Percentiles rank a stretch among this genome's conserved stretches.
These are phyloP conservation scores for Pachyuromys duprasi DNA, from an alignment of 2,797 vertebrate genomes.

Conservation along the genomic window DNA sequence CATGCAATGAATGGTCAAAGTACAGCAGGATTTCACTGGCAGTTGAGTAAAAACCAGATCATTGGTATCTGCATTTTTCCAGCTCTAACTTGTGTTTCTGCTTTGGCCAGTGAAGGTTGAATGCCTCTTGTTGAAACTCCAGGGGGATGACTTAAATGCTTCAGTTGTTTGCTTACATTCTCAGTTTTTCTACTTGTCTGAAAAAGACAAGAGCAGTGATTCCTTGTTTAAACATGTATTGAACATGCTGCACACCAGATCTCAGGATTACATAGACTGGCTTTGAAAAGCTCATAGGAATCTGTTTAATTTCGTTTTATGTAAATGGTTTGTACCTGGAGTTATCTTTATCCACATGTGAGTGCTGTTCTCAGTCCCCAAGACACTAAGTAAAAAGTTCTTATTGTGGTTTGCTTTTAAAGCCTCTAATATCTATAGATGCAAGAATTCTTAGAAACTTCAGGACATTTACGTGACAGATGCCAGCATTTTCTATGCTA, in stretches of 20 bases:
- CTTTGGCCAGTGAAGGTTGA: background rate
- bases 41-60: background rate
- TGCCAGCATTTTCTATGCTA: background rate
- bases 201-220: background rate
- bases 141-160: background rate
- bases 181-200: background rate
- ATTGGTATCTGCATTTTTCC: background rate
- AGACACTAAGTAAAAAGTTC: background rate
- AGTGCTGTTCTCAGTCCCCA: background rate
- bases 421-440: background rate
- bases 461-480: background rate
- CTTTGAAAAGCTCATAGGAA: slow-evolving; percentile 19
- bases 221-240: background rate
- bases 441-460: background rate
- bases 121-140: background rate
- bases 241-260: background rate
- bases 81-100: background rate
- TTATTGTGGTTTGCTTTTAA: background rate
- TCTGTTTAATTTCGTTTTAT: background rate
- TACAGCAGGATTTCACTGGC: background rate
- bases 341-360: background rate
- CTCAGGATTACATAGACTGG: background rate
- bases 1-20: background rate
- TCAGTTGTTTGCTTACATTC: background rate
- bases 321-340: background rate